Base-by-base conservation (phyloP, 2,797 vertebrate genomes). In the Galagoides demidoff region DNA sequence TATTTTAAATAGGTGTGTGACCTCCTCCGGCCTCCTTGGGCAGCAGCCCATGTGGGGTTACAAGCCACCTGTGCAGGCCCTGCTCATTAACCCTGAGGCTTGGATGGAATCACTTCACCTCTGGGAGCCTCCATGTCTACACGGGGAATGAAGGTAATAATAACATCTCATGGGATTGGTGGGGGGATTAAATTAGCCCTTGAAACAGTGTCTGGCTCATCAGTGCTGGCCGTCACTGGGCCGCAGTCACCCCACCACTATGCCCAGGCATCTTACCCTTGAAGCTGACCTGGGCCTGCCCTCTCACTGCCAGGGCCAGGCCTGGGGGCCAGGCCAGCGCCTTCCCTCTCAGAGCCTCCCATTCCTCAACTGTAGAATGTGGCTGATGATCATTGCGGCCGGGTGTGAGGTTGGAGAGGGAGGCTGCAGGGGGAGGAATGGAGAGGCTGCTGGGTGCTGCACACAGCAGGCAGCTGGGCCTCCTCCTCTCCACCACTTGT, bases 371-470 rank as follows among this genome's bases (percentile, higher is more conserved):
- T 20, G 29, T 45, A 74, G 19, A 31, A 2, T 6, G 19, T 57
- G 22, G 29, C 20, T 63, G 73, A 29, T 22, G 0, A 12, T 25
- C 34, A 3, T 39, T 55, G 20, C 5, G 57, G 43, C 82, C 55
- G 19, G 55, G 85, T 0, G 4, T 10, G 12, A 12, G 73, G 31
- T n/a, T 5, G 4, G 31, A 31, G 31, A 1, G 16, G 14, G 19
- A 49, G 0, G 10, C 19, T 4, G 34, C 25, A 1, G 4, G 7
- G n/a, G 52, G 16, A 34, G 55, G 52, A 19, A 1, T 2, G 0
- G 49, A 66, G 2, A 4, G 17, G 13, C 14, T 34, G 11, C 3
- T 19, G 22, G 31, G 39, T 27, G 34, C 78, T 17, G 9, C 55
- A 25, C 11, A 1, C 19, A 0, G 6, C 2, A 6, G 43, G 31